Conservation (phyloP, 2,888 invertebrate genomes). For the Corythucha ciliata region DNA sequence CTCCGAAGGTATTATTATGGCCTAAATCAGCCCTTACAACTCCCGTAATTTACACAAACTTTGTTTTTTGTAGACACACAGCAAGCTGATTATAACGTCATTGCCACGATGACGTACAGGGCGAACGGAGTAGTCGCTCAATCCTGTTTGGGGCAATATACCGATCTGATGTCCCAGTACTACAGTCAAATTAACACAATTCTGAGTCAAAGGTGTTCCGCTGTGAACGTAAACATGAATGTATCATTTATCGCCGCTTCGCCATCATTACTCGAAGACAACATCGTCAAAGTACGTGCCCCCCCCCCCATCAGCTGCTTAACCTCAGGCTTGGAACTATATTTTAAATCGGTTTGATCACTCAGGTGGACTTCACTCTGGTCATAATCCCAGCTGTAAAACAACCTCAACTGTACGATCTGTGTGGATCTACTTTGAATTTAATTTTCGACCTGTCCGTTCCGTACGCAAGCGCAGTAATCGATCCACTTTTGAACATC, state of each 20-base stretch:
- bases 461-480: constrained; percentile 81
- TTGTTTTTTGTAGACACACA: constrained; percentile 60
- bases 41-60: not conserved
- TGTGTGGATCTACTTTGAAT: constrained; percentile 87
- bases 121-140: constrained; percentile 83
- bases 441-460: constrained; percentile 90
- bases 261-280: constrained; percentile 72
- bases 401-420: constrained; percentile 85
- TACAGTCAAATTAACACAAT: constrained; percentile 68
- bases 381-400: constrained; percentile 78
- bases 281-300: constrained; percentile 57
- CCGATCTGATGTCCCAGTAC: constrained; percentile 70
- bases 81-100: constrained; percentile 88
- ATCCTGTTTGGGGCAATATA: constrained; percentile 74
- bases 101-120: constrained; percentile 74
- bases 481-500: constrained; percentile 79
- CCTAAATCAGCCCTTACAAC: not conserved
- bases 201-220: constrained; percentile 84
- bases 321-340: not conserved
- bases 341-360: not conserved
- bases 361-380: constrained; percentile 71
- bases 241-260: constrained; percentile 78
- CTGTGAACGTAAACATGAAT: constrained; percentile 88
- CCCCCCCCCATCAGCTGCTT: not conserved
- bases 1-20: constrained; percentile 58